These are phyloP conservation scores for Pseudolaguvia tuberculata DNA, from an alignment of 2,113 vertebrate genomes.

Conservation along the genomic window DNA sequence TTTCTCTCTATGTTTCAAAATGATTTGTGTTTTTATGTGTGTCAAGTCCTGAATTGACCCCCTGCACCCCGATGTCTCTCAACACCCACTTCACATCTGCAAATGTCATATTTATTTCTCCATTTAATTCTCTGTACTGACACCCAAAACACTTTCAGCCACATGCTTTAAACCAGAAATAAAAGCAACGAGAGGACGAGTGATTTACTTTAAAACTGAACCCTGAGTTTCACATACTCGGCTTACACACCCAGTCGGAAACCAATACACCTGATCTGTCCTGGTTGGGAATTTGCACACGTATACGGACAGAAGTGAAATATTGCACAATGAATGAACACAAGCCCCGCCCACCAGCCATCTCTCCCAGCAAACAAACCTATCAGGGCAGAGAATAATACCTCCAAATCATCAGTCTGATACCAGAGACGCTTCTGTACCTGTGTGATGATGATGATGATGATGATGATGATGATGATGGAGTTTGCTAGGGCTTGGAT, in stretches of 20 bases:
- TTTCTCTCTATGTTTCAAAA: no score
- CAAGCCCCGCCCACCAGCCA: neutral
- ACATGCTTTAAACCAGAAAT: neutral
- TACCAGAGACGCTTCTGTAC: neutral
- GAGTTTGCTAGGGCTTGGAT: constrained; percentile 17
- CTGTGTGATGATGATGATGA: neutral
- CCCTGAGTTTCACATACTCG: constrained; percentile 12
- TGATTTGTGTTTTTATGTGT: no score
- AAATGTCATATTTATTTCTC: constrained; percentile 57
- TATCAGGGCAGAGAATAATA: constrained; percentile 12
- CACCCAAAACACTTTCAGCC: neutral
- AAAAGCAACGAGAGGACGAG: neutral
- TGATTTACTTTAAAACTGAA: neutral
- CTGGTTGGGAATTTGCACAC: constrained; percentile 9
- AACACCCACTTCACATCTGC: constrained; percentile 58
- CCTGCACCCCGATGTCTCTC: constrained; percentile 41
- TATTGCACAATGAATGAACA: neutral
- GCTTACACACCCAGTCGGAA: constrained; percentile 18
- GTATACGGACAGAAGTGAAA: no score
- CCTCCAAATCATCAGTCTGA: constrained; percentile 14
- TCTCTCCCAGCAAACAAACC: neutral
- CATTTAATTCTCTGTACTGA: constrained; percentile 46
- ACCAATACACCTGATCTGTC: constrained; percentile 29
- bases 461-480: no score
- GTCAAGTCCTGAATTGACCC: no score